A percentile compares a stretch with the other conserved stretches of the same genome.
These are phyloP conservation scores for Rhynchonema sp. DNA, from an alignment of 2,888 invertebrate species.

Conservation along the genomic window DNA sequence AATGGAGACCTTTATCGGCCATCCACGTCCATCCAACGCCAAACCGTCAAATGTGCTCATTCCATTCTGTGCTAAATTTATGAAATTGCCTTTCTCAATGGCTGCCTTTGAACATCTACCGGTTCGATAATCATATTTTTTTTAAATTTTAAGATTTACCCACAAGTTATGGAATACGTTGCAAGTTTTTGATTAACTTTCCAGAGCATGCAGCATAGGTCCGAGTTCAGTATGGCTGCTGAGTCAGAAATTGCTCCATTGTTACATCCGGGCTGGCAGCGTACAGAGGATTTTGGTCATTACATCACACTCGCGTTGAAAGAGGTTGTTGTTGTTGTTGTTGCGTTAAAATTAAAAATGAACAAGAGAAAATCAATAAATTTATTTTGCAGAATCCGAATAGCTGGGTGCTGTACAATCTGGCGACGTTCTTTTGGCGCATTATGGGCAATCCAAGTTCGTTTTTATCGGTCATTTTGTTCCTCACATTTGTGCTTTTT, in stretches of 20 bases:
- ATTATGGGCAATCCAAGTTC: conserved; percentile 50
- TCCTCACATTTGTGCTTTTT: too few species aligned
- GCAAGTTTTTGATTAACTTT: conserved; percentile 2
- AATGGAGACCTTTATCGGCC: background rate
- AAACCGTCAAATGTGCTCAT: conserved; percentile 8
- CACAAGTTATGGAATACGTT: too few species aligned
- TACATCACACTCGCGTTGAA: conserved; percentile 43
- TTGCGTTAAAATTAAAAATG: background rate
- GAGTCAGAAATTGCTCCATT: conserved; percentile 34
- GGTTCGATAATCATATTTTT: background rate
- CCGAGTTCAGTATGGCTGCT: conserved; percentile 36
- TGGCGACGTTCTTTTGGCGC: conserved; percentile 59
- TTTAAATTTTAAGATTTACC: too few species aligned
- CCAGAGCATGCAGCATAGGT: conserved; percentile 38
- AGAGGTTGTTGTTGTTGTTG: conserved; percentile 11
- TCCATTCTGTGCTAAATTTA: conserved; percentile 46
- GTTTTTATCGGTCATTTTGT: too few species aligned
- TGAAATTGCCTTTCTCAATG: conserved; percentile 42
- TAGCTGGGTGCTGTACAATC: conserved; percentile 58
- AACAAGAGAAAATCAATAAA: background rate
- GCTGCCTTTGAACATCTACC: conserved; percentile 45
- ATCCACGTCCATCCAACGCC: background rate
- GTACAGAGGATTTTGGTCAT: conserved; percentile 40
- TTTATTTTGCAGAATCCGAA: conserved; percentile 40
- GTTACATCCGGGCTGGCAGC: conserved; percentile 22